Evolutionary conservation across 2,888 invertebrate genomes (phyloP), one percentile per base, ranked within the genome.

Genomic region (Fragum fragum): DNA sequence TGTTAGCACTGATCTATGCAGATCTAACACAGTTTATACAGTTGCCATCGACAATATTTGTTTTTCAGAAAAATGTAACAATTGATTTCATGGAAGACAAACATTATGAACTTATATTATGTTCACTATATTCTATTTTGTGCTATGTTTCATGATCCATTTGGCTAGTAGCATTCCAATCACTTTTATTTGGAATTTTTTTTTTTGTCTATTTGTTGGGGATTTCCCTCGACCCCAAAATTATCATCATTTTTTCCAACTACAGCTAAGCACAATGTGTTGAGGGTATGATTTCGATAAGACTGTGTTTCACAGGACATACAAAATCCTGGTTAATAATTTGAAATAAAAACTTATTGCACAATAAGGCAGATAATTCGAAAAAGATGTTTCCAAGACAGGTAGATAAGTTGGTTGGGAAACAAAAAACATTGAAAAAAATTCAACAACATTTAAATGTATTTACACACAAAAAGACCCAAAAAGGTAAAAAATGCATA

Each of bases 331-430:
- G 21, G 39, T 42, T n/a, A 47, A 42, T 52, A 29, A 29, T 47
- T 47, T 47, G 47, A 47, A 47, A 47, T 47, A 53, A 52, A 47
- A 73, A 29, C 73, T 55, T 76, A 76, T 76, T 76, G 76, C 76
- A 76, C 76, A 39, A 28, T 36, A 26, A 26, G 76, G 76, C 76
- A 76, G 76, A 70, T 57, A 59, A 69, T 16, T 57, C 39, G 21
- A 42, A 39, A 47, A 57, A 66, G 66, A 26, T 66, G 66, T 42
- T 53, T 69, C 42, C 28, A 55, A 61, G n/a, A 70, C 83, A 83
- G 83, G 83, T 83, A 83, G 83, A 74, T 79, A 76, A 53, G 83
- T 83, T 83, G 83, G 74, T 75, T 77, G 63, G 70, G 79, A 71
- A 79, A 83, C 66, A 79, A 83, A 47, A 36, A 71, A 74, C 66